These are phyloP conservation scores for Pantherophis guttatus DNA, from an alignment of 2,113 vertebrate genomes.

Conservation along the genomic window DNA sequence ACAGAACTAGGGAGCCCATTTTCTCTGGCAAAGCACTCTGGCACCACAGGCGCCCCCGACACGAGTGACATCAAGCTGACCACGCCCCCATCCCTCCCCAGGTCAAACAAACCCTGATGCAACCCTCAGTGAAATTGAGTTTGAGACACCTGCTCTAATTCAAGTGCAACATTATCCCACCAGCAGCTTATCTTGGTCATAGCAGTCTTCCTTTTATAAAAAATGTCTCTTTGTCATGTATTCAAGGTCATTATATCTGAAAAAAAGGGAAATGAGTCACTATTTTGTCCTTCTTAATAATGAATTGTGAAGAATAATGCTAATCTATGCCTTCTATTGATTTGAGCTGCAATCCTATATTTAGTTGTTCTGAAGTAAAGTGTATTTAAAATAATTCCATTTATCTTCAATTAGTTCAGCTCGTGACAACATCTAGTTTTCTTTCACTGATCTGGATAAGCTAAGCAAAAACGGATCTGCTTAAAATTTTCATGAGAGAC, in stretches of 20 bases:
- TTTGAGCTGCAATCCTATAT: neutral
- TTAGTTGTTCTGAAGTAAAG: neutral
- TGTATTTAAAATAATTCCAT: neutral
- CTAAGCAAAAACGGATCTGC: neutral
- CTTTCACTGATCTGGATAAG: neutral
- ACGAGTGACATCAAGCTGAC: too few species aligned
- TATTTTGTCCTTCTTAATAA: neutral
- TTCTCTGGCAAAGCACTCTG: too few species aligned
- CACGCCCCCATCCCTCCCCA: too few species aligned
- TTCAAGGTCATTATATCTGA: neutral
- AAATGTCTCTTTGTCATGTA: neutral
- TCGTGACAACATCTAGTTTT: neutral
- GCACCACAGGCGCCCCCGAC: too few species aligned
- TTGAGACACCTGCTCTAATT: too few species aligned
- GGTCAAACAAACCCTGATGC: too few species aligned
- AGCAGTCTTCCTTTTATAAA: neutral
- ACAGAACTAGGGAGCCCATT: too few species aligned
- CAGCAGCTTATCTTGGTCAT: neutral
- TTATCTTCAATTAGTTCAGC: neutral
- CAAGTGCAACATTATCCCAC: neutral
- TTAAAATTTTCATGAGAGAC: neutral
- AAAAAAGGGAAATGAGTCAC: neutral
- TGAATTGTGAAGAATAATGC: neutral
- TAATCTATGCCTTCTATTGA: neutral
- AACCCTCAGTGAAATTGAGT: too few species aligned